A percentile compares a stretch with the other conserved stretches of the same genome.
phyloP scores from a whole-genome alignment of 2,888 invertebrate species.

The Dryococelus australis region DNA sequence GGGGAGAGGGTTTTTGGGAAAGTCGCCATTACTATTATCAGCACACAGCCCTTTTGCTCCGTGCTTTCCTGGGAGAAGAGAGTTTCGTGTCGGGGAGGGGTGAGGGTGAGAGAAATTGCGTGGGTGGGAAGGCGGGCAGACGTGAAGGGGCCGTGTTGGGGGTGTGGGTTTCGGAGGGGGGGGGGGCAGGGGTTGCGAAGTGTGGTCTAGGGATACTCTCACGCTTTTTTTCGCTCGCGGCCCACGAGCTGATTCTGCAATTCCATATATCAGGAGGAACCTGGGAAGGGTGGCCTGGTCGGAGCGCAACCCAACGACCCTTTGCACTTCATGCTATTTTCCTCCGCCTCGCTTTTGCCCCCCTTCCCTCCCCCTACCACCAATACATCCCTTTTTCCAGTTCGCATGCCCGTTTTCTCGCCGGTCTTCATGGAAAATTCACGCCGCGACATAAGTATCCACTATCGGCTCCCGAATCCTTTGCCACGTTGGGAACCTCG shows the following conservation, averaged over 20 bases:
- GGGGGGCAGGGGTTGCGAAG: too few species aligned
- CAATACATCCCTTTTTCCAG: not conserved
- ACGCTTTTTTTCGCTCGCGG: not conserved
- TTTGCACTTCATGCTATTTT: constrained; percentile 9
- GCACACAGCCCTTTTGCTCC: constrained; percentile 33
- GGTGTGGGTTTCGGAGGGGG: not conserved
- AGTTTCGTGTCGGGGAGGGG: not conserved
- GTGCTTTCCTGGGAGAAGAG: constrained; percentile 25
- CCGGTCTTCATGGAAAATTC: constrained; percentile 44
- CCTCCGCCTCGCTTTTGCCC: not conserved
- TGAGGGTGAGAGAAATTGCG: not conserved
- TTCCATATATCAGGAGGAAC: constrained; percentile 6
- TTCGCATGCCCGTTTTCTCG: not conserved
- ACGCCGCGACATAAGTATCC: constrained; percentile 42
- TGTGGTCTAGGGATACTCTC: constrained; percentile 11
- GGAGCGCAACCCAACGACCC: constrained; percentile 10
- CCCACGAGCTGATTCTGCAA: constrained; percentile 16
- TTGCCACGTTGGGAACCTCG: not conserved
- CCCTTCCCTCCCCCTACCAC: not conserved
- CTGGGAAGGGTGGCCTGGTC: not conserved
- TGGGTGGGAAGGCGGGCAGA: constrained; percentile 5
- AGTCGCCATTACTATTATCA: constrained; percentile 43
- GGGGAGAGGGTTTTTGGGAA: constrained; percentile 26
- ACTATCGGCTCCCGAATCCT: constrained; percentile 37
- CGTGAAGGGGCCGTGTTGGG: not conserved